Evolutionary conservation across 2,888 invertebrate species (phyloP), one percentile per base, ranked within the genome.

Genomic region (Zonitis immaculata): DNA sequence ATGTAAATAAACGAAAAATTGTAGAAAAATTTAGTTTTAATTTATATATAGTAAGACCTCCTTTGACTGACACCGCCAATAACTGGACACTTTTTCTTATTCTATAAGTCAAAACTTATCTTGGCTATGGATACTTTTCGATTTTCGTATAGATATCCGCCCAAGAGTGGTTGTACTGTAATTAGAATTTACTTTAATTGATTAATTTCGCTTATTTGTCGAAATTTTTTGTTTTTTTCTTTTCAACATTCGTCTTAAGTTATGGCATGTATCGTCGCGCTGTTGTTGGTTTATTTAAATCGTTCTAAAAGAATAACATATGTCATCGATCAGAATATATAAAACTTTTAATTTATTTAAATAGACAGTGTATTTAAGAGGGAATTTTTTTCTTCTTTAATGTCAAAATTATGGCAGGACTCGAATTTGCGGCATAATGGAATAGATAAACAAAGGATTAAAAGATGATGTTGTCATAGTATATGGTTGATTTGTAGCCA

Each of bases 401-500:
- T 39, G 39, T 18, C 39, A 18, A 11, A 39, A 11, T 39, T 39
- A 39, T 39, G 9, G 39, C 11, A 39, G 18, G 18, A 18, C 11
- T 39, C 16, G 39, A 62, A 64, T 66, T 64, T 66, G 60, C 62
- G 58, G 59, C 51, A 39, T 65, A 66, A 69, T 69, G 65, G 66
- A 64, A 61, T 66, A 63, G 60, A 63, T 64, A 69, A 67, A 66
- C 66, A 67, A 49, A 62, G 66, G 39, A 65, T 68, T 66, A 66
- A 59, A 60, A 58, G 56, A 52, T 52, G 54, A 45, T 43, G 49
- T 39, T 46, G 51, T 26, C 39, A 30, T 46, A 43, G 39, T 22
- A n/a, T n/a, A 48, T 54, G 62, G 55, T 68, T 68, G 68, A 69
- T 70, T 69, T 69, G 70, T 68, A 57, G 65, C 57, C 60, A 60